A percentile compares a stretch with the other conserved stretches of the same genome.
Evolutionary conservation across 2,113 vertebrate genomes (phyloP).

Genomic region (Chlamydotis undulata): DNA sequence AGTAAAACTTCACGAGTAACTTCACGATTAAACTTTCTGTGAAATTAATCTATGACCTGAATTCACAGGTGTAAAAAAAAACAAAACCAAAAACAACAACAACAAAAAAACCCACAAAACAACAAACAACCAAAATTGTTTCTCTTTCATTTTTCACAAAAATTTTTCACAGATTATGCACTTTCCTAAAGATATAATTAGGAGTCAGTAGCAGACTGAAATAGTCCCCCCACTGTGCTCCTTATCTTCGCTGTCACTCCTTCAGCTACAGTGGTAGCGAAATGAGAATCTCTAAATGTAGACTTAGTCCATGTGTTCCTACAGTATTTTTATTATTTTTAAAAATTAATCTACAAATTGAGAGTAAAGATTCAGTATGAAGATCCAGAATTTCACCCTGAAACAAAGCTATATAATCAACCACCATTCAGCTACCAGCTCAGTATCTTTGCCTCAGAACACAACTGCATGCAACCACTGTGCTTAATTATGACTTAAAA

Average conservation of each 20-base stretch:
- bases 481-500: conserved; percentile 47
- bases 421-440: background rate
- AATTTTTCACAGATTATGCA: background rate
- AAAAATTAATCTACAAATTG: background rate
- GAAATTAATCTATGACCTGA: background rate
- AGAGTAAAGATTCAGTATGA: background rate
- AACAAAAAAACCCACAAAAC: background rate
- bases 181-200: background rate
- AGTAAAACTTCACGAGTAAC: background rate
- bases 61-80: background rate
- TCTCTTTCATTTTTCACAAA: background rate
- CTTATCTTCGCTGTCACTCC: background rate
- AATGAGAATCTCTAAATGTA: background rate
- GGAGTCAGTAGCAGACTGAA: background rate
- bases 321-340: background rate
- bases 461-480: conserved; percentile 1
- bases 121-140: background rate
- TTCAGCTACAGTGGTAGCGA: background rate
- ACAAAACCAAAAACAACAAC: background rate
- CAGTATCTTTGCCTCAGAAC: background rate
- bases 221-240: background rate
- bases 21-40: background rate
- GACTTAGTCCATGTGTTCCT: background rate
- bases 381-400: background rate
- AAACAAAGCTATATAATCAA: background rate